Conservation (phyloP, 2,797 vertebrate genomes). For the Phrynocephalus guinanensis region DNA sequence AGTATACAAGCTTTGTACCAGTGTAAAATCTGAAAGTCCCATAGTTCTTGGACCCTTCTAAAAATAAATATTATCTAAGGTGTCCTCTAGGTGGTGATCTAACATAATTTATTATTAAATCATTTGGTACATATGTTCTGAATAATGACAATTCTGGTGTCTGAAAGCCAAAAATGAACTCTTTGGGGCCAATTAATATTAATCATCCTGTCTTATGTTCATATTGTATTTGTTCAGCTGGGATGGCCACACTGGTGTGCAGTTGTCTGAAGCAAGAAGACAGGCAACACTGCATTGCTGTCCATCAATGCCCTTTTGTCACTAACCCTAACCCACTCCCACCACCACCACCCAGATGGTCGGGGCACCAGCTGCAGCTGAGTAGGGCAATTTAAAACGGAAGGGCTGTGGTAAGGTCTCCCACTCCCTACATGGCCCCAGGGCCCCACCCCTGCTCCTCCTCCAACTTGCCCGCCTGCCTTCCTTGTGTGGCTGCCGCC, state of each 20-base stretch:
- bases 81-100: slow-evolving; percentile 70
- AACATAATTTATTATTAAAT: slow-evolving; percentile 28
- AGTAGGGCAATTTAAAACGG: too few species aligned
- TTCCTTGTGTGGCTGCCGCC: too few species aligned
- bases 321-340: too few species aligned
- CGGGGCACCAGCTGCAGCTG: too few species aligned
- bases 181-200: not conserved
- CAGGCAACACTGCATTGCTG: not conserved
- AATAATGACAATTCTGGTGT: not conserved
- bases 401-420: too few species aligned
- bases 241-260: not conserved
- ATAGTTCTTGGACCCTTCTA: not conserved
- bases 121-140: not conserved
- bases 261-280: not conserved
- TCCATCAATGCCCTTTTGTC: not conserved
- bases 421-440: too few species aligned
- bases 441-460: too few species aligned
- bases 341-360: too few species aligned
- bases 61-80: not conserved
- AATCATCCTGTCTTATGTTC: not conserved
- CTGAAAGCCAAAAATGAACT: not conserved
- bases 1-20: too few species aligned
- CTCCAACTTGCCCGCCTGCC: too few species aligned
- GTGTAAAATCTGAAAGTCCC: not conserved
- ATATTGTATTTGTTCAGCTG: not conserved